phyloP scores from a whole-genome alignment of 2,113 vertebrate genomes.

The rat (Rattus norvegicus) region GRCr8 NC_086021.1:94871501-94872000 shows the following conservation, averaged over 20 bases:
- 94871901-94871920: not conserved
- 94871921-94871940: not conserved
- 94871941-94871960: no score
- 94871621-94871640: no score
- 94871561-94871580: no score
- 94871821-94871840: not conserved
- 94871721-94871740: not conserved
- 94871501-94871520: no score
- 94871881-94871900: not conserved
- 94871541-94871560: no score
- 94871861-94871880: not conserved
- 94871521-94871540: no score
- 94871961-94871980: not conserved
- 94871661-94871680: not conserved
- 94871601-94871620: not conserved
- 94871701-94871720: not conserved
- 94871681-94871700: not conserved
- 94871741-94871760: not conserved
- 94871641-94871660: not conserved
- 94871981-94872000: not conserved
- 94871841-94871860: not conserved
- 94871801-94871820: not conserved
- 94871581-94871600: not conserved
- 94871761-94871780: not conserved
- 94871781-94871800: not conserved